Base-by-base conservation (phyloP, 2,888 invertebrate species). In the Petrolisthes manimaculis region DNA sequence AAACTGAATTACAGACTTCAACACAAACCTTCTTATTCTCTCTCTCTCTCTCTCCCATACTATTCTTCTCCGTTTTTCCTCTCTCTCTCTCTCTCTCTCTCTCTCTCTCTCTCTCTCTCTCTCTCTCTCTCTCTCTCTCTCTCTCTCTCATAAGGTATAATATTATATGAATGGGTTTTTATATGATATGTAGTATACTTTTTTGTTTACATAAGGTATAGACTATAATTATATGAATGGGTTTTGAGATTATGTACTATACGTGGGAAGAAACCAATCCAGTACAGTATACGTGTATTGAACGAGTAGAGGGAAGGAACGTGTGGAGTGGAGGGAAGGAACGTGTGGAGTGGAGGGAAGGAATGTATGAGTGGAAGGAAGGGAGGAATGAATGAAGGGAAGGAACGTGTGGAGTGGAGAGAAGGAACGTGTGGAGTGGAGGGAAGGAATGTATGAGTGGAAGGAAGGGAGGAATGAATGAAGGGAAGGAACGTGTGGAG, bases 61-160 rank as follows among this genome's bases (percentile, higher is more conserved):
- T 8, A 8, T 74, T 8, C 24, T n/a, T 21, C 24, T 77, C 9
- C 3, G 3, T 14, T 3, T 77, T 8, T 51, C 8, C 18, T 18
- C 18, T 21, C 74, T 21, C 21, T n/a, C 21, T n/a, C 21, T n/a
- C 74, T 21, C 74, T 74, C 18, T 74, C 18, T 74, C 24, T 74
- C 74, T 21, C 24, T 74, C 74, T 74, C 24, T 74, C 24, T 21
- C 74, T 74, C 74, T 21, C 18, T 74, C 74, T 74, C 74, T 74
- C 74, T 74, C 24, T 21, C 74, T 74, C 74, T 74, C 74, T 21
- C 21, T 74, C 74, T 74, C 74, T 74, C 74, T 74, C 24, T 21
- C 74, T 74, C 74, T 21, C 74, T 74, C 74, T 21, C 74, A 37
- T 37, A 37, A 37, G 37, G 37, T 37, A 37, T 37, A 37, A 37